Evolutionary conservation across 1,140 invertebrate species (phyloP), one percentile per base, ranked within the genome.

Genomic region (Brachionus manjavacas): DNA sequence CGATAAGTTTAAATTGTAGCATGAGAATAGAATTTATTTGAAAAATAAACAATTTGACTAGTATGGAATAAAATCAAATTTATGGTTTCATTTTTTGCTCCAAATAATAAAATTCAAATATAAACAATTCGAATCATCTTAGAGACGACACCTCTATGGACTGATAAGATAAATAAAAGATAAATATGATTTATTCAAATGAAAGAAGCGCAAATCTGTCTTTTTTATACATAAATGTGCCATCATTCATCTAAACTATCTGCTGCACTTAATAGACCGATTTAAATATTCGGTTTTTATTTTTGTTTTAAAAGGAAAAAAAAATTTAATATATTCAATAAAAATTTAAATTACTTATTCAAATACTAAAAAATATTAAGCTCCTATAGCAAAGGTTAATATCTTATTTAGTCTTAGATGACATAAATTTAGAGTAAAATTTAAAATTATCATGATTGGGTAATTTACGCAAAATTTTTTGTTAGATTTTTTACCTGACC

Each of bases 391-490:
- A 60, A 60, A 60, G 52, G 52, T 60, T 60, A 60, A 60, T 60
- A 60, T 60, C 52, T 60, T 60, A 60, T 60, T 60, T 60, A 60
- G 52, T 60, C 52, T 60, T 60, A 60, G 52, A 60, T 60, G 52
- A 60, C 52, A 60, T 60, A 60, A 60, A 60, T 60, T 60, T 60
- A 60, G 52, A 60, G 9, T 25, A 60, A 4, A 60, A 55, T 55
- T 55, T 23, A 1, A 55, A 60, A 60, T 20, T 60, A 60, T 60
- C 52, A 60, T 60, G 16, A 20, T 60, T 60, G 52, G 52, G 52
- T 20, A 60, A 60, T 60, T 20, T 25, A 9, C 2, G 20, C 2
- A 60, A 60, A 60, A 8, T 60, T 60, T 20, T 60, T 1, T 60
- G 8, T 0, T 46, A 12, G 14, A 46, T 12, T 60, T 60, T 31